Percentiles rank a stretch among this genome's conserved stretches.
phyloP scores from a whole-genome alignment of 2,113 vertebrate species.

The Ageneiosus marmoratus region DNA sequence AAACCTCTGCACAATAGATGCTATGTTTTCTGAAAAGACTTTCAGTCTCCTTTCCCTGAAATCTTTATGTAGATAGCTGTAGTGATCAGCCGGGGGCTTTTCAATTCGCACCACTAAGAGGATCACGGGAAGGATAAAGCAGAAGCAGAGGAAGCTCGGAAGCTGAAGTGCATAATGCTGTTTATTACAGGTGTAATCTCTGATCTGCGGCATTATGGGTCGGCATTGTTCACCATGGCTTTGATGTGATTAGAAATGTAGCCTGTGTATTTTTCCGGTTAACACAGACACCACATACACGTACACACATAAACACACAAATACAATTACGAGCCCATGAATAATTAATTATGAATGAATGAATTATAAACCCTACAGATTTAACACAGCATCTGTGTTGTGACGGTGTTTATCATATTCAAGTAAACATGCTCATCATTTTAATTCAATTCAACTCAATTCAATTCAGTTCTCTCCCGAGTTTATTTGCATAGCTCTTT shows the following conservation, averaged over 20 bases:
- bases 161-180: constrained; percentile 62
- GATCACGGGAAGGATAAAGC: constrained; percentile 23
- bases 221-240: constrained; percentile 57
- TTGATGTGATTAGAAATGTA: constrained; percentile 63
- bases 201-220: constrained; percentile 65
- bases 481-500: neutral
- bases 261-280: neutral
- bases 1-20: constrained; percentile 45
- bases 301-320: neutral
- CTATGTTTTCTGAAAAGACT: constrained; percentile 45
- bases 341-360: neutral
- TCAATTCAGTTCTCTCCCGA: neutral
- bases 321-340: neutral
- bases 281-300: neutral
- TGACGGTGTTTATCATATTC: neutral
- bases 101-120: constrained; percentile 36
- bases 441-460: neutral
- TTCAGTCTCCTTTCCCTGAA: constrained; percentile 51
- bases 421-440: neutral
- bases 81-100: constrained; percentile 53
- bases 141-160: constrained; percentile 41
- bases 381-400: neutral
- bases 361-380: neutral
- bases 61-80: constrained; percentile 62
- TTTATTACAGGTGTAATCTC: constrained; percentile 58